Base-by-base conservation (phyloP, 2,113 vertebrate species). In the Seriola dumerili region DNA sequence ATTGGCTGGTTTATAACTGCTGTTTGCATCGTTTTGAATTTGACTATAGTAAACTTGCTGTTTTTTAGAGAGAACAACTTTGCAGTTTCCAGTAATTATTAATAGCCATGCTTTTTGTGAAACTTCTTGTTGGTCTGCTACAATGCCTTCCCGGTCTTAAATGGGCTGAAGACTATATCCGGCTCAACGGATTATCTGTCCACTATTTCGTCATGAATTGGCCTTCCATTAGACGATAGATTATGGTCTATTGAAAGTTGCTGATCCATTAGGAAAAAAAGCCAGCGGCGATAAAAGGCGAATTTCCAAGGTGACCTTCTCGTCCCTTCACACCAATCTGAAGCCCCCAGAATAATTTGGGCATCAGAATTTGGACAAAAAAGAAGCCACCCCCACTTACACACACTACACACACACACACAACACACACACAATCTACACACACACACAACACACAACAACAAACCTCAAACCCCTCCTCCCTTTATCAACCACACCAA, bases 281-380 rank as follows among this genome's bases (percentile, higher is more conserved):
- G 94, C 93, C 95, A 96, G 96, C 94, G 96, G 96, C n/a, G n/a
- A 97, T 97, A 96, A 99, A 98, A 98, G 96, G 96, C 96, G 96
- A 98, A n/a, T 97, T 98, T 98, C 96, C n/a, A n/a, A 96, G 97
- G 96, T 96, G 96, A 99, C 96, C 97, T 96, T 95, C 94, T 96
- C 95, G 88, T 97, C 96, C 95, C 94, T 97, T 98, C 97, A 98
- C 97, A 97, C 96, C 96, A 97, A 96, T 95, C 96, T 97, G 96
- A 97, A n/a, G 96, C 95, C 95, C 90, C 93, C 95, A 83, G 95
- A 97, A 97, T 97, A 91, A 96, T 95, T 96, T 93, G 92, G 96
- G 95, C 96, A 97, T 97, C 96, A 96, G 94, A 93, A n/a, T 91
- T 92, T 91, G 95, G 95, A 97, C 95, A 97, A 97, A 97, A 80